phyloP scores from a whole-genome alignment of 2,888 invertebrate genomes.

The Lasioglossum calceatum region DNA sequence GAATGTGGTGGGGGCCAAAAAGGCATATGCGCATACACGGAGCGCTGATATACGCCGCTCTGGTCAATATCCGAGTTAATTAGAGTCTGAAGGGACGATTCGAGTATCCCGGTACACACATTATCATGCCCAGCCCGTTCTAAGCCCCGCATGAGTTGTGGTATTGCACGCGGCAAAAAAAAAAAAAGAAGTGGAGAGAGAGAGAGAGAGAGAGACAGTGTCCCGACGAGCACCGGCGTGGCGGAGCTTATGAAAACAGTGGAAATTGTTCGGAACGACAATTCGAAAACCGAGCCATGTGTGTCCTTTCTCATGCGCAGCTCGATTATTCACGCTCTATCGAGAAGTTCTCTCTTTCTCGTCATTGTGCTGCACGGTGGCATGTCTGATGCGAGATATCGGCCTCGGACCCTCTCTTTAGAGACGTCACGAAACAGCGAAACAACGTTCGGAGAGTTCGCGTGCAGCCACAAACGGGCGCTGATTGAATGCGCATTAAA shows the following conservation, averaged over 20 bases:
- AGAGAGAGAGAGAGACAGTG: background rate
- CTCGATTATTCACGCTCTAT: constrained; percentile 15
- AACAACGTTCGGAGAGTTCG: background rate
- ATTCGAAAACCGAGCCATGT: constrained; percentile 34
- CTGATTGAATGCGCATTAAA: constrained; percentile 53
- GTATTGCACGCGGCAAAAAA: constrained; percentile 29
- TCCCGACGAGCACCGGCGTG: background rate
- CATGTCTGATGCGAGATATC: background rate
- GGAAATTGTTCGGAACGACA: constrained; percentile 14
- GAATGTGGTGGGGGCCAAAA: constrained; percentile 1
- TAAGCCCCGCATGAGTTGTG: constrained; percentile 49
- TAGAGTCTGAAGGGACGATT: constrained; percentile 71
- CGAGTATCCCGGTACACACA: constrained; percentile 56
- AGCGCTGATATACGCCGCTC: constrained; percentile 50
- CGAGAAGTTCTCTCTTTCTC: background rate
- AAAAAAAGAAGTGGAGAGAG: background rate
- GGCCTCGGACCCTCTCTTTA: background rate
- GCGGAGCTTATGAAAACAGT: constrained; percentile 38
- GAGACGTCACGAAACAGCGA: background rate
- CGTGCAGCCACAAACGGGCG: constrained; percentile 40
- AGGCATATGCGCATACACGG: constrained; percentile 38
- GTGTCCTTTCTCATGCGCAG: background rate
- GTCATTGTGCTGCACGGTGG: background rate
- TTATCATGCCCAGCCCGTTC: constrained; percentile 39
- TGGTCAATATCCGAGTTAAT: constrained; percentile 75